These are phyloP conservation scores for Sebastes schlegelii DNA, from an alignment of 2,113 vertebrate species.

Conservation along the genomic window DNA sequence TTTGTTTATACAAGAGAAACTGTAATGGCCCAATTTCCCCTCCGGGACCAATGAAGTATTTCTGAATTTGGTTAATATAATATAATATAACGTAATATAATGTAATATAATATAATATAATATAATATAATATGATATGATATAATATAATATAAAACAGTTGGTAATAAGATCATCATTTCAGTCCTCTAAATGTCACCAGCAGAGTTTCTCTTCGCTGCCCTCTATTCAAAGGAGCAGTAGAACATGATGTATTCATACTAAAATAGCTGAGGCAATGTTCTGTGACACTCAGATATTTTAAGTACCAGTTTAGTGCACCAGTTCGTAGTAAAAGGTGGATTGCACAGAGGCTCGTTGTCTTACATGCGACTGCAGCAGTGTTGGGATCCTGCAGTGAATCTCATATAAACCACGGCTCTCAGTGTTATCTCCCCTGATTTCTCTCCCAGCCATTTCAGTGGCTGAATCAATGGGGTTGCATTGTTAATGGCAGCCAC, in stretches of 20 bases:
- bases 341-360: slow-evolving; percentile 61
- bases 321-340: slow-evolving; percentile 43
- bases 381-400: slow-evolving; percentile 63
- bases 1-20: too few relatives aligned
- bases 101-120: neutral
- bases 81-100: neutral
- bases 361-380: slow-evolving; percentile 56
- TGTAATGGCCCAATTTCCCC: too few relatives aligned
- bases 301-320: slow-evolving; percentile 54
- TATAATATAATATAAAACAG: slow-evolving; percentile 3
- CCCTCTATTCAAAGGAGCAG: slow-evolving; percentile 37
- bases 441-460: slow-evolving; percentile 72
- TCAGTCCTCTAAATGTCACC: neutral
- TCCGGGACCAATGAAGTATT: too few relatives aligned
- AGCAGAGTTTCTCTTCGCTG: neutral
- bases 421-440: slow-evolving; percentile 71
- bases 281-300: slow-evolving; percentile 62
- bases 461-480: slow-evolving; percentile 75
- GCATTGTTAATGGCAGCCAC: slow-evolving; percentile 79
- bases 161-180: neutral
- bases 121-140: neutral
- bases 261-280: slow-evolving; percentile 59
- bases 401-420: slow-evolving; percentile 63
- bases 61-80: too few relatives aligned
- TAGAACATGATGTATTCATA: slow-evolving; percentile 44